Base-by-base conservation (phyloP, 2,797 vertebrate genomes). In the Lepidocolaptes lacrymiger region DNA sequence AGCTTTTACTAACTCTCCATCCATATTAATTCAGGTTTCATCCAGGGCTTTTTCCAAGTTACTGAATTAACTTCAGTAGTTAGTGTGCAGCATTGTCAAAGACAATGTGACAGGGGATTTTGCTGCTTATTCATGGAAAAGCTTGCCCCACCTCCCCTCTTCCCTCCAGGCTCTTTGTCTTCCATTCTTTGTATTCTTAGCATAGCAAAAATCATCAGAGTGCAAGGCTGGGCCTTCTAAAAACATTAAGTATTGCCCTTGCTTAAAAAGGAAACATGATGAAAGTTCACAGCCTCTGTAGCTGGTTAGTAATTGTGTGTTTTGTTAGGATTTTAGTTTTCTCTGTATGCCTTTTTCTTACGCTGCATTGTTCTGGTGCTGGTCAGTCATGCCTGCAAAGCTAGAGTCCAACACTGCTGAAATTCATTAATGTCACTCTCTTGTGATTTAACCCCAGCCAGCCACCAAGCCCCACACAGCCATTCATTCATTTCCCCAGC, bases 11-110 rank as follows among this genome's bases (percentile, higher is more conserved):
- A 82, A 64, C 21, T 71, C 51, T 49, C 34, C 87, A 59, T 81
- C 85, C 36, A 12, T 76, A 89, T 80, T 84, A 91, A 91, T 97
- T 93, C 68, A 75, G 48, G 36, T 89, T 93, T 95, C 32, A n/a
- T 69, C 67, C 44, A 94, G 55, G 41, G 13, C 41, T 80, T 94
- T 96, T 85, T 95, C 24, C 3, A 73, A 83, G 79, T 77, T 95
- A 58, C 43, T 91, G 87, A 91, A 93, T 81, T 96, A 93, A 93
- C 56, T 81, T 94, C 64, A 63, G 32, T 83, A 67, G 82, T 83
- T 88, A 55, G 48, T 52, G 88, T 74, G 81, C 77, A 85, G 64
- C 86, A 55, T 66, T 83, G 59, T 82, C 87, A 91, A 95, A 93
- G 90, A 51, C 32, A 59, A 51, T 41, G 58, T 91, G 72, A 88